phyloP scores from a whole-genome alignment of 2,797 vertebrate species.

The Aselliscus stoliczkanus region DNA sequence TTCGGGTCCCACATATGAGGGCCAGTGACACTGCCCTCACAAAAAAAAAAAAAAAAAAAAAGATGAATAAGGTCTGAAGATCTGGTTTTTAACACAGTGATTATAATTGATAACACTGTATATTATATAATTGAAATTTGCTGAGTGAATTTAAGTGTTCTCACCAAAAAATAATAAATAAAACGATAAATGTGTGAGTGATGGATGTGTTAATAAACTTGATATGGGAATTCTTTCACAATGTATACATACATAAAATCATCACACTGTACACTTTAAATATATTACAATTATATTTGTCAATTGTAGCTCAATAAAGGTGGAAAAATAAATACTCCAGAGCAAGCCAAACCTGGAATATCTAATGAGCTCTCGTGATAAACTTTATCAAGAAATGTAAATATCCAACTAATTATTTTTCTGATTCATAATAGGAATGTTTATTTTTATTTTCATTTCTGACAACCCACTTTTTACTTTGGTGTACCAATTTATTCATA shows the following conservation, averaged over 20 bases:
- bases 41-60: too few relatives aligned
- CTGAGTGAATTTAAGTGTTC: neutral
- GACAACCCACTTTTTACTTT: constrained; percentile 39
- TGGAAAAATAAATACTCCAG: neutral
- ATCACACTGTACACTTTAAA: neutral
- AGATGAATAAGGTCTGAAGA: neutral
- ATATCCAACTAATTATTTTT: constrained; percentile 16
- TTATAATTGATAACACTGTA: neutral
- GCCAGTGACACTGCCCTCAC: too few relatives aligned
- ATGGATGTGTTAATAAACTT: neutral
- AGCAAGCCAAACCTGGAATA: neutral
- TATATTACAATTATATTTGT: neutral
- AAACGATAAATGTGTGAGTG: neutral
- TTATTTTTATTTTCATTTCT: constrained; percentile 52
- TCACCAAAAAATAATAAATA: neutral
- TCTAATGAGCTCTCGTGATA: neutral
- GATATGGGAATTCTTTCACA: neutral
- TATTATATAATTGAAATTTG: neutral
- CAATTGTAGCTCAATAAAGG: neutral
- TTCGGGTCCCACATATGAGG: too few relatives aligned
- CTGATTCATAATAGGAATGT: constrained; percentile 40
- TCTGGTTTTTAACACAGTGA: neutral
- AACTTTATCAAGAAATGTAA: neutral
- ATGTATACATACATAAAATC: neutral
- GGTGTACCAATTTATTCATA: constrained; percentile 1